Evolutionary conservation across 2,113 vertebrate species (phyloP).

Genomic region (Planiliza haematocheilus): DNA sequence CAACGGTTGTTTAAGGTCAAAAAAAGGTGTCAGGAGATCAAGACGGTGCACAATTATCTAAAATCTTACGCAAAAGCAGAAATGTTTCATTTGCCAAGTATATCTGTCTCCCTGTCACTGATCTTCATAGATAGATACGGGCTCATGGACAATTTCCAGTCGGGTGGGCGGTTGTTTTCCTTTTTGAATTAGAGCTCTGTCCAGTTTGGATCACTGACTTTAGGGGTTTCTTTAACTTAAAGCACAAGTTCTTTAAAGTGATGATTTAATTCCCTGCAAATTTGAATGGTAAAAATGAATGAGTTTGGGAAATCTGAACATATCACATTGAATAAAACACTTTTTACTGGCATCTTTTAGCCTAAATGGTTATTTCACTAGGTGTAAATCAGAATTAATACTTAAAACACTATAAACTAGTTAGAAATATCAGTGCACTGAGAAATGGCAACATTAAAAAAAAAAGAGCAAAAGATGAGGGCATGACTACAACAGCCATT

Average conservation of each 20-base stretch:
- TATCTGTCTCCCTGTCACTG: not conserved
- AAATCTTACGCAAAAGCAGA: slow-evolving; percentile 11
- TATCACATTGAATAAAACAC: no score
- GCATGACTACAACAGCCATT: not conserved
- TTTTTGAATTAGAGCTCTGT: no score
- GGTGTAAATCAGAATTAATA: no score
- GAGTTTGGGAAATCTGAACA: no score
- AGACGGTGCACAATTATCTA: not conserved
- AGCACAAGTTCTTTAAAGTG: no score
- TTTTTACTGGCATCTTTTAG: not conserved
- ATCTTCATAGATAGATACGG: not conserved
- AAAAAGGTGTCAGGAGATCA: slow-evolving; percentile 50
- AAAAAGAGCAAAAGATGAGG: not conserved
- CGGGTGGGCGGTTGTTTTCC: not conserved
- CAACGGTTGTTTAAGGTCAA: slow-evolving; percentile 37
- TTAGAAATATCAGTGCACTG: no score
- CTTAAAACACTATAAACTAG: no score
- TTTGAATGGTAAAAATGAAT: no score
- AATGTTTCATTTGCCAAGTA: not conserved
- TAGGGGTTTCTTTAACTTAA: not conserved
- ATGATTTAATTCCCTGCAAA: no score
- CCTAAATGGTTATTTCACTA: not conserved
- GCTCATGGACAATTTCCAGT: no score
- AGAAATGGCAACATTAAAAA: not conserved
- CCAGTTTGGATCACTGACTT: not conserved